Percentiles rank a stretch among this genome's conserved stretches.
Evolutionary conservation across 1,140 invertebrate genomes (phyloP).

Genomic region (Saccostrea glomerata): DNA sequence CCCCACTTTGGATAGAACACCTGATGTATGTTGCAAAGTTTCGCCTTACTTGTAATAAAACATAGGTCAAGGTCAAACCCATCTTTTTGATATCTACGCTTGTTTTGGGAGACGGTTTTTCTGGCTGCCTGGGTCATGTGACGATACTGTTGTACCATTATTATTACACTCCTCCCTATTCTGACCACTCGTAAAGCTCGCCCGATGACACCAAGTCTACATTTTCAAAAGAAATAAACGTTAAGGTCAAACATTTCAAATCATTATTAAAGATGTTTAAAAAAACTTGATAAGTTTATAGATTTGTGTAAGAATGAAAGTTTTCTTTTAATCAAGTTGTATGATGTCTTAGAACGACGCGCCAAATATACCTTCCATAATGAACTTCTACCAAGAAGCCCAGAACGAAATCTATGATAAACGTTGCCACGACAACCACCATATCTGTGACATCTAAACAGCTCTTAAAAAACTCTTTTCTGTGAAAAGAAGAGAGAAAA

Average conservation of each 20-base stretch:
- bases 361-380: constrained; percentile 58
- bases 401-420: constrained; percentile 79
- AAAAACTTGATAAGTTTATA: too few relatives aligned
- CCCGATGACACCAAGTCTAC: constrained; percentile 78
- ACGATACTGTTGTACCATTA: constrained; percentile 77
- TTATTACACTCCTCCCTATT: constrained; percentile 77
- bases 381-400: constrained; percentile 35
- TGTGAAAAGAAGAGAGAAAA: constrained; percentile 58
- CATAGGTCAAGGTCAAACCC: constrained; percentile 83
- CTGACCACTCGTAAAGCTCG: constrained; percentile 80
- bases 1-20: too few relatives aligned
- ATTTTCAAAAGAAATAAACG: neutral
- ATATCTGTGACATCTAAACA: constrained; percentile 80
- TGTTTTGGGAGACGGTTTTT: constrained; percentile 82
- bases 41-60: constrained; percentile 80
- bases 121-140: constrained; percentile 79
- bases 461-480: constrained; percentile 74
- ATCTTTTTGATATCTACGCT: constrained; percentile 81
- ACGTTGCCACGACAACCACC: constrained; percentile 79
- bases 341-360: too few relatives aligned
- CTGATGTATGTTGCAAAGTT: too few relatives aligned
- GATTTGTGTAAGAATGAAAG: too few relatives aligned
- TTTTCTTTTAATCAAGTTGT: too few relatives aligned
- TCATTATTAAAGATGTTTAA: too few relatives aligned
- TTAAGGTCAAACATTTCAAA: neutral